Conservation (phyloP, 2,888 invertebrate species). For the Melinopterus prodromus region DNA sequence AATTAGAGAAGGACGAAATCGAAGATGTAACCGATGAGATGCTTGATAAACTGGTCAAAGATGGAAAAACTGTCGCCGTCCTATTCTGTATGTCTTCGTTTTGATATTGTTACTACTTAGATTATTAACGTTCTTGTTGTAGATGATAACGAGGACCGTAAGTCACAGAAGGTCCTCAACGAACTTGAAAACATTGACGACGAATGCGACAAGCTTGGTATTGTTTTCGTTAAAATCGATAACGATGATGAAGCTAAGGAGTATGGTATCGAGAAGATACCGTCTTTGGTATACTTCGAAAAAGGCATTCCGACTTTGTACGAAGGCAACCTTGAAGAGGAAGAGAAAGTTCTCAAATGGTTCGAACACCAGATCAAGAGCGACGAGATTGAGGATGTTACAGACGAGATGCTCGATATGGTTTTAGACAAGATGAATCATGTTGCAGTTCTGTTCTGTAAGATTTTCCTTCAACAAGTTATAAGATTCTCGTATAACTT, state of each 20-base stretch:
- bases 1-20: slow-evolving; percentile 91
- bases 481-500: background rate
- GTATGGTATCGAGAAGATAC: slow-evolving; percentile 90
- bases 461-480: slow-evolving; percentile 58
- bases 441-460: slow-evolving; percentile 92
- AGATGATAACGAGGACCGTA: slow-evolving; percentile 91
- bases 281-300: slow-evolving; percentile 83
- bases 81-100: slow-evolving; percentile 79
- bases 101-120: slow-evolving; percentile 5
- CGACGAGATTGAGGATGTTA: slow-evolving; percentile 94
- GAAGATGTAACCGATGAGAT: slow-evolving; percentile 96
- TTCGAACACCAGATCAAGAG: slow-evolving; percentile 83
- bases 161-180: slow-evolving; percentile 83
- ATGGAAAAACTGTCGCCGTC: slow-evolving; percentile 88
- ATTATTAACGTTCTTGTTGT: slow-evolving; percentile 41
- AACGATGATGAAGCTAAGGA: slow-evolving; percentile 89
- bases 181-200: slow-evolving; percentile 95
- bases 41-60: slow-evolving; percentile 88
- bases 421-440: slow-evolving; percentile 88
- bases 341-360: slow-evolving; percentile 89
- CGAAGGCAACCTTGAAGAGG: slow-evolving; percentile 88
- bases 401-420: slow-evolving; percentile 92
- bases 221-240: slow-evolving; percentile 92
- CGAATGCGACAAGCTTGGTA: slow-evolving; percentile 87
- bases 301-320: slow-evolving; percentile 77